These are phyloP conservation scores for Homarus americanus DNA, from an alignment of 1,140 invertebrate genomes.

Conservation along the genomic window DNA sequence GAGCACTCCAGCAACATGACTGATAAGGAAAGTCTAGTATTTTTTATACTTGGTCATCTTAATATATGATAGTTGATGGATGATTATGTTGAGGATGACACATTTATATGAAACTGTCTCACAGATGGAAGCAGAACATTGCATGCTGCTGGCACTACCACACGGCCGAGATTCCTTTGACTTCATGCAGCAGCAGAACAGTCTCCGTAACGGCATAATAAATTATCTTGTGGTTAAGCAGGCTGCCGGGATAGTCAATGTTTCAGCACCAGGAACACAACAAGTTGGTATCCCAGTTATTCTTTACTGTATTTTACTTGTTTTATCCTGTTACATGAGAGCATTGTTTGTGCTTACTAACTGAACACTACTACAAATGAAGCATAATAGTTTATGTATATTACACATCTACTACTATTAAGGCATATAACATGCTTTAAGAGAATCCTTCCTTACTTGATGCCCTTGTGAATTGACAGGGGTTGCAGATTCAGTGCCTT, in stretches of 20 bases:
- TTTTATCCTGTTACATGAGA: neutral
- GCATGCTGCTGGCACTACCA: constrained; percentile 95
- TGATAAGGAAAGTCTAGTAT: too few species aligned
- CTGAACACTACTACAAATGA: too few species aligned
- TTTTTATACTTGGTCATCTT: too few species aligned
- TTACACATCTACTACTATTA: too few species aligned
- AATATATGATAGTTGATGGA: too few species aligned
- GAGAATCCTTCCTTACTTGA: too few species aligned
- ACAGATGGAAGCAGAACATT: constrained; percentile 96
- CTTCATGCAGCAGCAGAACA: constrained; percentile 93
- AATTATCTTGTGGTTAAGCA: constrained; percentile 97
- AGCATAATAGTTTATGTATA: too few species aligned
- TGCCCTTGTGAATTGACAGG: too few species aligned
- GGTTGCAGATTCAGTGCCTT: too few species aligned
- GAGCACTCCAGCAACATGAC: too few species aligned
- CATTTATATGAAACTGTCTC: constrained; percentile 74
- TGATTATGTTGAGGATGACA: neutral
- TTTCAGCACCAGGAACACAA: constrained; percentile 89
- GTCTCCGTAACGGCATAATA: constrained; percentile 94
- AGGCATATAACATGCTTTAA: too few species aligned
- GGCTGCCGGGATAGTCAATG: constrained; percentile 98
- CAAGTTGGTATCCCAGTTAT: constrained; percentile 81
- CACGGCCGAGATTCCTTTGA: constrained; percentile 96
- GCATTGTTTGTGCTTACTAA: too few species aligned
- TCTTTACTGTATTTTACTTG: neutral